Base-by-base conservation (phyloP, 2,797 vertebrate species). In the Austrolebias charrua region DNA sequence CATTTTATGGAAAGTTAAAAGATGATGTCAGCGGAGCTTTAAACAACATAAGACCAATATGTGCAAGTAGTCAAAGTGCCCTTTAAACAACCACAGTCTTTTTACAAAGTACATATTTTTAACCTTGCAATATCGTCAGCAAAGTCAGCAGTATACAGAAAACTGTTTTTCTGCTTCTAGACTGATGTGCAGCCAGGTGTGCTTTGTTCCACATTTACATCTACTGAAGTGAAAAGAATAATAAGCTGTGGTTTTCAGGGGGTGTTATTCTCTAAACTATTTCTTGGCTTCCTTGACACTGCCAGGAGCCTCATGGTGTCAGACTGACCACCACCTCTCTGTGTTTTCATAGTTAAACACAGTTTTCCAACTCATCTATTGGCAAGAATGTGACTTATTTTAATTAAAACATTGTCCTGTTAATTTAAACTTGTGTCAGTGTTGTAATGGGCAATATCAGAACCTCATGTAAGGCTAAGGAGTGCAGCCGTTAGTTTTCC, bases 221-320 rank as follows among this genome's bases (percentile, higher is more conserved):
- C 35, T 50, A 49, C 18, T n/a, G n/a, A 46, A 14, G 6, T n/a
- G 4, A 20, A 44, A 45, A 16, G 54, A 24, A 28, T 28, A 24
- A 43, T 12, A 53, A 44, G 56, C 29, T 38, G 65, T 24, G 42
- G 53, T 62, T 70, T 70, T 43, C 28, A 35, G 33, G 2, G 33
- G 29, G 33, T 42, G 45, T 46, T 50, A 18, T 42, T 48, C 20
- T 46, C 35, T 28, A 38, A 38, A 63, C 50, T 69, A 59, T 68
- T 67, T 73, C 45, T 50, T 38, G 64, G 63, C 60, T 66, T 62
- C 70, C 48, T 53, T 20, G 31, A 54, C 24, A 33, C 47, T 50
- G 19, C 24, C 24, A 24, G 24, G 24, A 15, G 58, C 58, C 35
- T 54, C 15, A 9, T 35, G n/a, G 38, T 19, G 51, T 60, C 24